Evolutionary conservation across 2,888 invertebrate genomes (phyloP).

Genomic region (Cantharis nigra): DNA sequence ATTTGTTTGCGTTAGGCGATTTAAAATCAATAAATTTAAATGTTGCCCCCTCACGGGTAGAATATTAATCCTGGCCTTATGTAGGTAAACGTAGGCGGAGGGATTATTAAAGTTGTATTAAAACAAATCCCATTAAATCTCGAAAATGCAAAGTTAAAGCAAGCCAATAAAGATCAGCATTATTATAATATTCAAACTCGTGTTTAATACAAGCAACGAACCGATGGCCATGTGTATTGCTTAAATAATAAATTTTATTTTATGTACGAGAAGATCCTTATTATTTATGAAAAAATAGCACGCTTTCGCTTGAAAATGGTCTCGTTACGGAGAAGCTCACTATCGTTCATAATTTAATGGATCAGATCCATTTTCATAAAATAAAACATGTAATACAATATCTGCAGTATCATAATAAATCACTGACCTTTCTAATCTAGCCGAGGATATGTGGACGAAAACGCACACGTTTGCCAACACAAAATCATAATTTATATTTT

Average conservation of each 20-base stretch:
- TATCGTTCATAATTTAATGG: constrained; percentile 8
- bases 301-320: background rate
- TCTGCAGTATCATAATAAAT: constrained; percentile 22
- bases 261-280: background rate
- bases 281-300: background rate
- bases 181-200: background rate
- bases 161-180: background rate
- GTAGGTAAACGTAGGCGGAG: background rate
- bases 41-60: background rate
- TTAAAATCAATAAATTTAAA: background rate
- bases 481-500: constrained; percentile 19
- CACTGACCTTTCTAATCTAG: constrained; percentile 14
- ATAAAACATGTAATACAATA: constrained; percentile 20
- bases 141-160: background rate
- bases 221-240: background rate
- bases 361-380: constrained; percentile 13
- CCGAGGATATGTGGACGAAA: background rate
- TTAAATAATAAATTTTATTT: background rate
- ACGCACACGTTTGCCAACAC: constrained; percentile 18
- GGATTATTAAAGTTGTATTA: constrained; percentile 1
- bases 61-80: background rate
- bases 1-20: background rate
- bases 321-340: background rate
- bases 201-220: background rate
- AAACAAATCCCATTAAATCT: background rate